These are phyloP conservation scores for Callionymus lyra DNA, from an alignment of 2,113 vertebrate genomes.

Conservation along the genomic window DNA sequence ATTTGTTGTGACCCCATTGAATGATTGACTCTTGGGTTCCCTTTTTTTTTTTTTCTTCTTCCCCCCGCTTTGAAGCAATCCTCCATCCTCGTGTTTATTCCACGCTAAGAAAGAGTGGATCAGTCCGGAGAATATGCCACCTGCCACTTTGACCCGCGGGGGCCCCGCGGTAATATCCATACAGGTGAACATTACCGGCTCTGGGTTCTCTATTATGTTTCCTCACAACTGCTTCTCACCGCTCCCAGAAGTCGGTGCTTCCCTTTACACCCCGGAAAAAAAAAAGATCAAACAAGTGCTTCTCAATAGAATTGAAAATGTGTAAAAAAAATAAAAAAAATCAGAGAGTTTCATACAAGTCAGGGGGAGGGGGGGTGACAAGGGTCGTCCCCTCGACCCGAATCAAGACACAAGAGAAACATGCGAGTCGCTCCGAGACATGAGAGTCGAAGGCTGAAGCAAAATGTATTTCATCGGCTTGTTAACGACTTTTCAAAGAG, in stretches of 20 bases:
- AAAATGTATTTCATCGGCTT: constrained; percentile 48
- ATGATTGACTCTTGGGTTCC: constrained; percentile 46
- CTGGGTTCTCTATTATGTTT: constrained; percentile 60
- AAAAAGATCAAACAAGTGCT: constrained; percentile 70
- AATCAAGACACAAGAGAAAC: constrained; percentile 48
- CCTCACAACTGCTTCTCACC: constrained; percentile 43
- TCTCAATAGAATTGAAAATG: constrained; percentile 65
- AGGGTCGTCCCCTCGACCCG: constrained; percentile 47
- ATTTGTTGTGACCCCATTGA: constrained; percentile 56
- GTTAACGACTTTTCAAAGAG: constrained; percentile 30
- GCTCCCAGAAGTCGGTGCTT: constrained; percentile 47
- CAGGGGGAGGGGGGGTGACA: constrained; percentile 50
- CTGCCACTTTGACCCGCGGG: constrained; percentile 56
- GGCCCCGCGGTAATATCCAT: constrained; percentile 63
- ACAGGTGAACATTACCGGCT: constrained; percentile 65
- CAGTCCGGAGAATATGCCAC: constrained; percentile 56
- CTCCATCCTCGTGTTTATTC: constrained; percentile 44
- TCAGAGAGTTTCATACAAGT: constrained; percentile 56
- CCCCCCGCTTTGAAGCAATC: constrained; percentile 47
- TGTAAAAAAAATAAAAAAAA: constrained; percentile 68
- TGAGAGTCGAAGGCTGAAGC: constrained; percentile 48
- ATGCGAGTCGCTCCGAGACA: constrained; percentile 49
- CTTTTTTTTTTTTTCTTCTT: too few relatives aligned
- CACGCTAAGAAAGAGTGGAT: constrained; percentile 37
- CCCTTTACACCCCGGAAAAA: constrained; percentile 49